phyloP scores from a whole-genome alignment of 2,113 vertebrate genomes.

The Tyto alba region DNA sequence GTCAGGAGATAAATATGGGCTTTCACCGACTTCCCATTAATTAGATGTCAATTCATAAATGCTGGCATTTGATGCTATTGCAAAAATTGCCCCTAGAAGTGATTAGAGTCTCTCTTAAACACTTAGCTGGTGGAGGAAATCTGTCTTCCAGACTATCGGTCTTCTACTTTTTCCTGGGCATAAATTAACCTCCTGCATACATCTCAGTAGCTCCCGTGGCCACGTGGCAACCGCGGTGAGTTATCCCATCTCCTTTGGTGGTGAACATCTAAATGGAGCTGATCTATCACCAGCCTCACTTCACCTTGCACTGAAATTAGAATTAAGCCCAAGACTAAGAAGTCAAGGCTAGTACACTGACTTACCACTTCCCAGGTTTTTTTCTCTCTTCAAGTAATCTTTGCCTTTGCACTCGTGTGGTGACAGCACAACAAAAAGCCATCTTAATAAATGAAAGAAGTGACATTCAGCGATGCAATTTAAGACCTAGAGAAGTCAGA shows the following conservation, averaged over 20 bases:
- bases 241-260: not conserved
- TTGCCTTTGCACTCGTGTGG: not conserved
- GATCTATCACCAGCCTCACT: fast-evolving
- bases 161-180: not conserved
- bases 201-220: not conserved
- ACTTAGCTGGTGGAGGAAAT: not conserved
- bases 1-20: not conserved
- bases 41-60: not conserved
- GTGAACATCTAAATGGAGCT: not conserved
- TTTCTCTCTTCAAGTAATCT: not conserved
- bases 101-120: not conserved
- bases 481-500: conserved; percentile 55
- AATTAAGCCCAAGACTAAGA: not conserved
- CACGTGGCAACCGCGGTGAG: not conserved
- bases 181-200: not conserved
- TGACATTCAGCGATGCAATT: conserved; percentile 5
- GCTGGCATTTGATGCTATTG: not conserved
- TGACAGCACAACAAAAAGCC: conserved; percentile 39
- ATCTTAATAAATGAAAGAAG: conserved; percentile 54
- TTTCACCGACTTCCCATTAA: not conserved
- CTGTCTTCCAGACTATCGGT: not conserved
- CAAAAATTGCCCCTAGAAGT: not conserved
- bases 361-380: not conserved
- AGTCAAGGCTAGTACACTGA: not conserved
- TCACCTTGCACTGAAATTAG: not conserved